A percentile compares a stretch with the other conserved stretches of the same genome.
Evolutionary conservation across 2,888 invertebrate species (phyloP).

Genomic region (Sminthurinus aureus): DNA sequence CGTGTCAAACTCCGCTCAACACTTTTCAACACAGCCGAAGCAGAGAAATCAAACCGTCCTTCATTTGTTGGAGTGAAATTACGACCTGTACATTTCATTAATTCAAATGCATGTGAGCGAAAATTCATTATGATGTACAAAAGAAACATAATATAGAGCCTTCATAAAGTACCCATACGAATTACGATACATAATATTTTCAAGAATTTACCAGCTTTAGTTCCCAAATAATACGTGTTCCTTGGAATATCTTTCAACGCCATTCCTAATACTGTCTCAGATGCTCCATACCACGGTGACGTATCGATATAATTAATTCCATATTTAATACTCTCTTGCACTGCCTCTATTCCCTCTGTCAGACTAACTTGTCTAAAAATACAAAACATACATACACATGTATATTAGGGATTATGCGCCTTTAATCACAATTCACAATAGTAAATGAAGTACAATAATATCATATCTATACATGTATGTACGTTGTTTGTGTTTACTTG

Average conservation of each 20-base stretch:
- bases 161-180: too few species aligned
- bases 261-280: slow-evolving; percentile 83
- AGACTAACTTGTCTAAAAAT: slow-evolving; percentile 33
- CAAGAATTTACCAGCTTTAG: slow-evolving; percentile 71
- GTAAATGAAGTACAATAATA: background rate
- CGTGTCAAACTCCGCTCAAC: slow-evolving; percentile 77
- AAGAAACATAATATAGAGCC: background rate
- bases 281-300: slow-evolving; percentile 76
- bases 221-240: slow-evolving; percentile 84
- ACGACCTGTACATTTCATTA: too few species aligned
- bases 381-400: too few species aligned
- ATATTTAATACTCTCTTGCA: slow-evolving; percentile 74
- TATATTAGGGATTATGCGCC: too few species aligned
- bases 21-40: slow-evolving; percentile 75
- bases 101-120: background rate
- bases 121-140: background rate
- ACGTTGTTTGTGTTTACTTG: background rate
- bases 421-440: too few species aligned
- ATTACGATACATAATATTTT: too few species aligned
- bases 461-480: background rate
- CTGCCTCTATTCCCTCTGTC: slow-evolving; percentile 69
- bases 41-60: slow-evolving; percentile 80
- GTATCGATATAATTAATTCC: slow-evolving; percentile 95
- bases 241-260: slow-evolving; percentile 82
- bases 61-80: slow-evolving; percentile 65